Evolutionary conservation across 2,888 invertebrate genomes (phyloP), one percentile per base, ranked within the genome.

Genomic region (Cephus pygmeus): DNA sequence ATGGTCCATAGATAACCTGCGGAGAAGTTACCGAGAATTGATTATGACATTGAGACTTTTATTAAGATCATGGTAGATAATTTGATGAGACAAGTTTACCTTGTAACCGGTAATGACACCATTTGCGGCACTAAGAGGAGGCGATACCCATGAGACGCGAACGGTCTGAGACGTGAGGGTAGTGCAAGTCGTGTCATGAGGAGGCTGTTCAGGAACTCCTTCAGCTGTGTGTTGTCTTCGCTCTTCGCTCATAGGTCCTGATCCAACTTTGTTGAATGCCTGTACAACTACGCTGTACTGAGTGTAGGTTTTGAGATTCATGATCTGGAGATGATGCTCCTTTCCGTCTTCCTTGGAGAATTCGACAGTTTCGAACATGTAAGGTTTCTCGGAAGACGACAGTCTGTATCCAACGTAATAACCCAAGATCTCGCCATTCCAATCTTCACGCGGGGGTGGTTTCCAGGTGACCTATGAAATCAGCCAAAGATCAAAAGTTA

Each of bases 31-130:
- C 11, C 30, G 6, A 30, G 30, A 33, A 30, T 15, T 11, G 4
- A 31, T n/a, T 0, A 69, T 4, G 69, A 11, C 4, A 31, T 12
- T 30, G 69, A 33, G 11, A 33, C 12, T 30, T 30, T 69, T 30
- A 30, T 15, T n/a, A 9, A 30, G 69, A 30, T 33, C 15, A 30
- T 12, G 33, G 30, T 3, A 33, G 33, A 30, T 4, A 12, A 33
- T 33, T 23, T 69, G 30, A 12, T 12, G 2, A 33, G 9, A 15
- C 4, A 11, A 11, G 11, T 12, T 69, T 30, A 69, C 91, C 92
- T 98, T 98, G 93, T 98, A 99, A 23, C 98, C 98, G 91, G 98
- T 98, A 88, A 98, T 97, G 69, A 98, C 96, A 83, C 98, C 98
- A 90, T 98, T 98, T 73, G 98, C 97, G 68, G 97, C 95, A 81